phyloP scores from a whole-genome alignment of 2,888 invertebrate species.

The Nudaria mundana region DNA sequence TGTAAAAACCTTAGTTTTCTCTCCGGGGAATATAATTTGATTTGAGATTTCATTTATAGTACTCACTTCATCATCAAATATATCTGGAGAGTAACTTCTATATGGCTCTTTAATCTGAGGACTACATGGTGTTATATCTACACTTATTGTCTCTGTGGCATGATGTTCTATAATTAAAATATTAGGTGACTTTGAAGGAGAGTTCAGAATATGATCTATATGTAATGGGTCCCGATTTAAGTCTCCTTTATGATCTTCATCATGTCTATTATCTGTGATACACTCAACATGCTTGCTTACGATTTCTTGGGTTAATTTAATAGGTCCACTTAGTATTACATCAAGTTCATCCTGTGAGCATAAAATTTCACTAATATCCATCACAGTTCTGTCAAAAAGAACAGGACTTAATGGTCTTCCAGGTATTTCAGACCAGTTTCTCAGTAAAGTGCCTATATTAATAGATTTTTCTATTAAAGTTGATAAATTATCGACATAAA shows the following conservation, averaged over 20 bases:
- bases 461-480: slow-evolving; percentile 65
- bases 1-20: slow-evolving; percentile 22
- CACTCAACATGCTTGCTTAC: slow-evolving; percentile 1
- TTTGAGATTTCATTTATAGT: slow-evolving; percentile 26
- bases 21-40: slow-evolving; percentile 18
- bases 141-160: neutral
- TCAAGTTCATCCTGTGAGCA: slow-evolving; percentile 63
- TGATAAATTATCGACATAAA: slow-evolving; percentile 66
- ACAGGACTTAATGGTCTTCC: slow-evolving; percentile 82
- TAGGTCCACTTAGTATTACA: slow-evolving; percentile 56
- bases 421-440: slow-evolving; percentile 82
- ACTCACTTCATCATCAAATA: slow-evolving; percentile 70
- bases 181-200: neutral
- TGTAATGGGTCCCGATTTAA: neutral
- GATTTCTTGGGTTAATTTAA: slow-evolving; percentile 45
- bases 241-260: neutral
- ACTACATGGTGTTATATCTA: slow-evolving; percentile 7
- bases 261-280: slow-evolving; percentile 1
- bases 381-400: slow-evolving; percentile 25
- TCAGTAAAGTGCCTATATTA: slow-evolving; percentile 75
- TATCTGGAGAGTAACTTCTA: slow-evolving; percentile 68
- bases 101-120: slow-evolving; percentile 13
- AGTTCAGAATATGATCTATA: neutral
- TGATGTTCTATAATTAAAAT: neutral
- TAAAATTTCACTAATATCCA: slow-evolving; percentile 54